These are phyloP conservation scores for Eulemur rufifrons DNA, from an alignment of 2,113 vertebrate genomes.

Conservation along the genomic window DNA sequence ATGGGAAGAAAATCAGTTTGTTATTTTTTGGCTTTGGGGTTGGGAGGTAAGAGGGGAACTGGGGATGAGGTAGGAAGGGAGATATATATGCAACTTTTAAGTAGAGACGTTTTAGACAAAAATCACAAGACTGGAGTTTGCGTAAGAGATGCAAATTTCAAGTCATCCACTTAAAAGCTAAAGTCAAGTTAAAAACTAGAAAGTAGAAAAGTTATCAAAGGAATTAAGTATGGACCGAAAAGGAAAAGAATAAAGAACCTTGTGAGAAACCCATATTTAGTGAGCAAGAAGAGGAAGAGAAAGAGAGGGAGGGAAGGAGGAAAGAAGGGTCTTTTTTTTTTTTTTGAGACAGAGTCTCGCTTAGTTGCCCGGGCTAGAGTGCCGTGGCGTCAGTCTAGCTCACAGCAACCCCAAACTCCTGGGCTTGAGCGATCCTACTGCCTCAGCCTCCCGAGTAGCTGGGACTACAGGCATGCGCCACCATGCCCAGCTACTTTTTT, in stretches of 20 bases:
- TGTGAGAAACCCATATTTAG: background rate
- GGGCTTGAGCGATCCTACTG: no score
- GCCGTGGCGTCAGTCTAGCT: no score
- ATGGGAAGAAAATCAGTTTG: background rate
- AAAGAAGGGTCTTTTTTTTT: background rate
- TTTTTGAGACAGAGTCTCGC: no score
- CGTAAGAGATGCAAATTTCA: background rate
- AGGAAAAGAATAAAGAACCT: slow-evolving; percentile 13
- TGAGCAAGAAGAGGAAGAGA: background rate
- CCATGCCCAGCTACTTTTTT: no score
- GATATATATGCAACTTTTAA: background rate
- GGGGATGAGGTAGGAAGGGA: background rate
- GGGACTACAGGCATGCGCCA: no score
- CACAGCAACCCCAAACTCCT: no score
- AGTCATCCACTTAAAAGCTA: background rate
- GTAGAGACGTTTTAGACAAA: slow-evolving; percentile 12
- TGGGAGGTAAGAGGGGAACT: background rate
- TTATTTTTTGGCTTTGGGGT: background rate
- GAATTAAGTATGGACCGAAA: slow-evolving; percentile 9
- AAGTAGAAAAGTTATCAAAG: slow-evolving; percentile 17
- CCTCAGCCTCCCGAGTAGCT: no score
- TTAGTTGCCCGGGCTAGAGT: no score
- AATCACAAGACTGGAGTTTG: slow-evolving; percentile 16
- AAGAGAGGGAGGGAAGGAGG: background rate
- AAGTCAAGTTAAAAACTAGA: background rate